Base-by-base conservation (phyloP, 2,888 invertebrate genomes). In the Ichneumoninae sp. region DNA sequence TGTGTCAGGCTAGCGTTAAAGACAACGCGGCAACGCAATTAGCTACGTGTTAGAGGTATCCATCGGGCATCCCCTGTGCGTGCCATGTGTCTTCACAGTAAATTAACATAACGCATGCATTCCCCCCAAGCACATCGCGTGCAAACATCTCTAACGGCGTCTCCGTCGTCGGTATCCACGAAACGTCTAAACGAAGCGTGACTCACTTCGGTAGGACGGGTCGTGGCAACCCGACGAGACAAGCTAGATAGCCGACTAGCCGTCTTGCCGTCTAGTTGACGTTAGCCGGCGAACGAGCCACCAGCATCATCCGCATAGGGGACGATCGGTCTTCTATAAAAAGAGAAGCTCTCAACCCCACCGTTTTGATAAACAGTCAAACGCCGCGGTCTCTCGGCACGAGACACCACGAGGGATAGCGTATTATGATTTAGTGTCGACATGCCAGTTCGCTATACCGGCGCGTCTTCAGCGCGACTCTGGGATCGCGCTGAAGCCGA, bases 381-480 rank as follows among this genome's bases (percentile, higher is more conserved):
- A 50, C 63, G 70, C 69, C 30, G 16, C 36, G 60, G 22, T 65
- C 65, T 50, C 60, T 57, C 22, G 81, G 77, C 81, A 81, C 83
- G 86, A 75, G 82, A 77, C 81, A 57, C 36, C 52, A 79, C 69
- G 68, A 78, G 81, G 86, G 85, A 82, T 81, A 84, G 81, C 85
- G 74, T 88, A 88, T 88, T 89, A 88, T 88, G 89, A 90, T 91
- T 89, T 90, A 88, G 84, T 81, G 86, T 69, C 54, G 83, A 81
- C 83, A 78, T 80, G 82, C 70, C 68, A 78, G 80, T 83, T 76
- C 54, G 78, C 79, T 70, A 50, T 80, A 70, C 13, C 1, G 33
- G 30, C 66, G 22, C 40, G 66, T 73, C 26, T 26, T 47, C 40
- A 69, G 74, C 68, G 66, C 47, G 71, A 71, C 71, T 71, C 54